Evolutionary conservation across 2,888 invertebrate genomes (phyloP), one percentile per base, ranked within the genome.

Genomic region (Azorinus chamasolen): DNA sequence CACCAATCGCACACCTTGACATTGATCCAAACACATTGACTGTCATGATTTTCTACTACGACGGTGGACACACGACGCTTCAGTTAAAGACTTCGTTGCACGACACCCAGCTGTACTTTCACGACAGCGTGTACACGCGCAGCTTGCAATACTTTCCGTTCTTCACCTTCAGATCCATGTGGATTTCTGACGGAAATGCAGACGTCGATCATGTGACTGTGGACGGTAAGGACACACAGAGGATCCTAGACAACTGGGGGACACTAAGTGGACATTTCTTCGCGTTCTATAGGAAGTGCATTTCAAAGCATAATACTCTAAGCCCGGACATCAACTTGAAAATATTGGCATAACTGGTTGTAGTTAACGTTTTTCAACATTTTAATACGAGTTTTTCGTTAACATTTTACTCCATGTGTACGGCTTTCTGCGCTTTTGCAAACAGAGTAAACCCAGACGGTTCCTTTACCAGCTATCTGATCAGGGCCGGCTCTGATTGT

Each of bases 121-220:
- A 59, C 16, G 74, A 68, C 24, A 57, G 41, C 25, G 20, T 45
- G 0, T 77, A 65, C 41, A 50, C 61, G 0, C 43, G 45, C 14
- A 50, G 62, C 25, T 14, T 57, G 1, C 51, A 37, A 14, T n/a
- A 39, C 3, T 70, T 45, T 48, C 88, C 88, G 22, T 79, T 88
- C 37, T 70, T 84, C 6, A 81, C 83, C 16, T 86, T 88, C 43
- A 69, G 83, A 27, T 88, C 88, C 0, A 86, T 85, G 86, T 86
- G 82, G 82, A 81, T 88, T 10, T 55, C 66, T 20, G 81, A 88
- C 50, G 88, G 85, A 0, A 85, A 85, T 62, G 73, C 82, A 20
- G 85, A 86, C 58, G 85, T 86, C 5, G 88, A 88, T 59, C 88
- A 86, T 61, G 68, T 88, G 46, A 83, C 78, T 18, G 77, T 77